phyloP scores from a whole-genome alignment of 2,888 invertebrate species.

The Eupithecia dodoneata region DNA sequence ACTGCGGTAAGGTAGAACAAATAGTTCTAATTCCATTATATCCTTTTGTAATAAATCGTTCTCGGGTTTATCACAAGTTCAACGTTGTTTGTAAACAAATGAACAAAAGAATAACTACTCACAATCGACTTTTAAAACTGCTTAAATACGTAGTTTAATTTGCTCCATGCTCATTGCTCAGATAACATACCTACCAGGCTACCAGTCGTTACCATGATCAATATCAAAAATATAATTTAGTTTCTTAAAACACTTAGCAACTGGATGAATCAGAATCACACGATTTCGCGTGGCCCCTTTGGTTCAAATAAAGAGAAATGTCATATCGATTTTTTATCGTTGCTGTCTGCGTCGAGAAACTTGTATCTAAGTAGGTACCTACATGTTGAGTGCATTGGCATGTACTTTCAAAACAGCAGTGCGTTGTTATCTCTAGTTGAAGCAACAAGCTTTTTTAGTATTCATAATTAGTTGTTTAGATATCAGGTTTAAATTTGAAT shows the following conservation, averaged over 20 bases:
- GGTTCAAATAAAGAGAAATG: constrained; percentile 10
- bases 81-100: constrained; percentile 28
- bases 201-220: neutral
- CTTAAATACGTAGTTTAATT: neutral
- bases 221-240: neutral
- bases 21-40: constrained; percentile 1
- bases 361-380: constrained; percentile 27
- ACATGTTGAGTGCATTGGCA: constrained; percentile 31
- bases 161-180: neutral
- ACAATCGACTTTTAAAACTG: neutral
- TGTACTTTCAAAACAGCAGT: constrained; percentile 49
- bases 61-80: constrained; percentile 31
- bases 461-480: constrained; percentile 17
- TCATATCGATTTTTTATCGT: constrained; percentile 35
- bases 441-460: constrained; percentile 48
- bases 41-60: constrained; percentile 6
- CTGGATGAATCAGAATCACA: neutral
- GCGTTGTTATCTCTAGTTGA: constrained; percentile 53
- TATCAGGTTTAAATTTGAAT: constrained; percentile 13
- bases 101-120: neutral
- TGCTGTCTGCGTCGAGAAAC: constrained; percentile 19
- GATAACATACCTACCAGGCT: neutral
- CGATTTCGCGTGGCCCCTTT: constrained; percentile 1
- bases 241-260: neutral
- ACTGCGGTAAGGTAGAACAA: neutral